A percentile compares a stretch with the other conserved stretches of the same genome.
phyloP scores from a whole-genome alignment of 2,797 vertebrate species.

The Eospalax fontanierii region DNA sequence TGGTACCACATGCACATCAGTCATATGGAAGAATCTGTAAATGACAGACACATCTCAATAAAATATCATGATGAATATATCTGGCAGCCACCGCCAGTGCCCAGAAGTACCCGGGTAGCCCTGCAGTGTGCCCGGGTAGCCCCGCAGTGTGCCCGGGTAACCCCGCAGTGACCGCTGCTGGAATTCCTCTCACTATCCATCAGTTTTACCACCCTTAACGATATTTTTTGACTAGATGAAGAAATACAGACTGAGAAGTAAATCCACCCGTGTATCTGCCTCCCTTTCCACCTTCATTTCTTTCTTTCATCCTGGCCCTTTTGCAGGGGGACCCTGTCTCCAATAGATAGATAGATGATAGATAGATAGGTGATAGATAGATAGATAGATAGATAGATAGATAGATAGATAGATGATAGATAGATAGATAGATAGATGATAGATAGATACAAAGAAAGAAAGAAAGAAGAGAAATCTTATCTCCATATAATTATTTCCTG shows the following conservation, averaged over 20 bases:
- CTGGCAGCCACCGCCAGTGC: neutral
- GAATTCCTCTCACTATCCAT: neutral
- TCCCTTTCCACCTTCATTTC: neutral
- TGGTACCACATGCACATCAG: neutral
- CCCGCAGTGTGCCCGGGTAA: no score
- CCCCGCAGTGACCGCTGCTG: neutral
- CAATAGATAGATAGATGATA: no score
- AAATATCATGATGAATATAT: neutral
- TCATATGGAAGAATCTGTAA: neutral
- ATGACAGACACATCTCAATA: neutral
- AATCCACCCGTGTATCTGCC: conserved; percentile 10
- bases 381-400: no score
- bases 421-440: no score
- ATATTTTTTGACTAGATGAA: neutral
- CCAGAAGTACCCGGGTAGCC: no score
- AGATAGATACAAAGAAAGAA: neutral
- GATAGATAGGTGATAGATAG: no score
- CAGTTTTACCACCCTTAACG: neutral
- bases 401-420: no score
- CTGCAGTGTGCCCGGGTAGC: no score
- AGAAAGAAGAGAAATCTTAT: neutral
- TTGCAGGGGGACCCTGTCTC: neutral
- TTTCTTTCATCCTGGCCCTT: conserved; percentile 28
- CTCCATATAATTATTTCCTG: no score
- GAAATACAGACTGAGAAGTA: neutral